Evolutionary conservation across 2,888 invertebrate genomes (phyloP), one percentile per base, ranked within the genome.

Genomic region (Ochlodes sylvanus): DNA sequence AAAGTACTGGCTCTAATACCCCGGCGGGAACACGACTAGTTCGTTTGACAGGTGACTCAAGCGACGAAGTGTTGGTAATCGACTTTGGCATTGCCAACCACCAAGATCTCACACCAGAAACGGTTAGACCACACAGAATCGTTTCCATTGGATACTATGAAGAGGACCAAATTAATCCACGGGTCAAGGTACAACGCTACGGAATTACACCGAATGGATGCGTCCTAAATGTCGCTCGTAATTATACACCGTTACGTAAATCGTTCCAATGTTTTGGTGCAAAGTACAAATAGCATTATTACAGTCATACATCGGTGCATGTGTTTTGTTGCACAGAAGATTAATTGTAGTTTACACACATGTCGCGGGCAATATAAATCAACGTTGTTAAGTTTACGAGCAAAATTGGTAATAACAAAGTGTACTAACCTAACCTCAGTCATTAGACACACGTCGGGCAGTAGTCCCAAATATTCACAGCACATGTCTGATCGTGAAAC

Each of bases 201-300:
- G 50, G 71, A 69, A 65, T 63, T 69, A 70, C 63, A 63, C 19
- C 61, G 55, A 63, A 69, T 73, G 68, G 72, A 69, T 57, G 67
- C 50, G 64, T 47, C 70, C 72, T 70, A 71, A 71, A 32, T 64
- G 69, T 68, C 71, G 57, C 64, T 63, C 60, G 41, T 32, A 38
- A n/a, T 34, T 58, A 60, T 52, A n/a, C 41, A 21, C 34, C 42
- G 12, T 44, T 44, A 44, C 44, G 63, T 55, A 54, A 63, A 54
- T 32, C n/a, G 38, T 32, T 32, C 7, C 32, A n/a, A 44, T 14
- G 17, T 54, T 55, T 42, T 67, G 21, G 32, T 47, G 38, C 34
- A 17, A 17, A 50, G 32, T 47, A 52, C 34, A 17, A 17, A 50
- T 21, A n/a, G 15, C 32, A 62, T 62, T 34, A 61, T 19, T 61